Evolutionary conservation across 1,140 invertebrate genomes (phyloP), one percentile per base, ranked within the genome.

Genomic region (Hylaeus anthracinus): DNA sequence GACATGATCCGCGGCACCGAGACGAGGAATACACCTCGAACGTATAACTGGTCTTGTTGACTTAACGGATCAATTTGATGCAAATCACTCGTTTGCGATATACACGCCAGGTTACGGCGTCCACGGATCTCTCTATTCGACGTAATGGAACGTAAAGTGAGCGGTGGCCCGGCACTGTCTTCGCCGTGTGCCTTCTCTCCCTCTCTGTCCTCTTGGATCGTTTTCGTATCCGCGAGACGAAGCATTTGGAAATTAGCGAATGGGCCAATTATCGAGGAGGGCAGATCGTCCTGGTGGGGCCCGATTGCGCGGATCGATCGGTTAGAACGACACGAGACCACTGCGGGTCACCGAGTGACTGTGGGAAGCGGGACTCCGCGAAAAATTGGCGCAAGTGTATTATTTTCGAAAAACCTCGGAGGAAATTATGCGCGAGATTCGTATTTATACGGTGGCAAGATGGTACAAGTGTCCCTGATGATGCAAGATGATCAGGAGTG

Each of bases 81-180:
- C 92, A 93, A 93, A 93, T 93, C 90, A 89, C 89, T 92, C 90
- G 91, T 92, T 92, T 91, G 90, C 90, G 88, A 92, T 91, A 92
- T 89, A 82, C 85, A 80, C 80, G 75, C 63, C 15, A 48, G 64
- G 51, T 72, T 60, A 48, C 66, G 41, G 61, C 43, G 2, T 15
- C 37, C 66, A 37, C 56, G 69, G 70, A 65, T 61, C 69, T 76
- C 74, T 77, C 60, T 84, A 70, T 37, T 48, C 83, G 37, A 65
- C 72, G 41, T 86, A 83, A 86, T 83, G 85, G 61, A 72, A 74
- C 67, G 77, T n/a, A 70, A 45, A 67, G 64, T 55, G 37, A 58
- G 45, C 77, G 37, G 15, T 15, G 45, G 1, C 45, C 51, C 55
- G 26, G 37, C 70, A 1, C 9, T 79, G 37, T 66, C 61, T 26